These are phyloP conservation scores for Ecliptopera silaceata DNA, from an alignment of 2,888 invertebrate species.

Conservation along the genomic window DNA sequence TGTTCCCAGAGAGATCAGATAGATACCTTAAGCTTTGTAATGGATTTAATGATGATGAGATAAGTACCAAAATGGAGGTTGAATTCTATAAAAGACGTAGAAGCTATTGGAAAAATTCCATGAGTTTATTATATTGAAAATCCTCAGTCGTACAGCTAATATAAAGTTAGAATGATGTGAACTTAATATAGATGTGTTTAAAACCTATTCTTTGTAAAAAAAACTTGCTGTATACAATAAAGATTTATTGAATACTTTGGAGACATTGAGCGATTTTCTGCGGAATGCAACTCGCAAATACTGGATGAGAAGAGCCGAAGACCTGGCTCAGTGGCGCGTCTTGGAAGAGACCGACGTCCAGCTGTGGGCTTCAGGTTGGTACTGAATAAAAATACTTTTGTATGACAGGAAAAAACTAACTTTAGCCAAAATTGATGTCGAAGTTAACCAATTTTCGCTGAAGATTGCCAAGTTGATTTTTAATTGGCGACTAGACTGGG, in stretches of 20 bases:
- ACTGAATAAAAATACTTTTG: too few relatives aligned
- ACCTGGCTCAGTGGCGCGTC: too few relatives aligned
- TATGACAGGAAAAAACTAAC: not conserved
- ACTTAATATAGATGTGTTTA: too few relatives aligned
- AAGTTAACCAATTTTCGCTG: not conserved
- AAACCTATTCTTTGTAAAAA: too few relatives aligned
- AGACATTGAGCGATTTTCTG: too few relatives aligned
- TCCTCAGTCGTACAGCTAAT: too few relatives aligned
- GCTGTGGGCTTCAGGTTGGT: too few relatives aligned
- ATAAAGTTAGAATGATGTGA: too few relatives aligned
- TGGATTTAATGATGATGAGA: constrained; percentile 21
- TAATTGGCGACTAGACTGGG: not conserved
- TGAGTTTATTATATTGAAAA: too few relatives aligned
- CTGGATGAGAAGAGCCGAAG: too few relatives aligned
- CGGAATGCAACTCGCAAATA: too few relatives aligned
- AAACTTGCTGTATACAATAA: not conserved
- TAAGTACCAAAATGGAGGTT: not conserved
- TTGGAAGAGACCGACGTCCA: too few relatives aligned
- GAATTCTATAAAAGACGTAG: not conserved
- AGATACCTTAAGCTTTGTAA: constrained; percentile 21
- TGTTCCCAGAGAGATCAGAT: constrained; percentile 48
- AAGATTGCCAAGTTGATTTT: not conserved
- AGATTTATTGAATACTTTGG: constrained; percentile 10
- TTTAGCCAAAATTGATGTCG: not conserved
- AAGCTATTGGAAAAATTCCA: not conserved